These are phyloP conservation scores for Paratrypauchen microcephalus DNA, from an alignment of 2,797 vertebrate species.

Conservation along the genomic window DNA sequence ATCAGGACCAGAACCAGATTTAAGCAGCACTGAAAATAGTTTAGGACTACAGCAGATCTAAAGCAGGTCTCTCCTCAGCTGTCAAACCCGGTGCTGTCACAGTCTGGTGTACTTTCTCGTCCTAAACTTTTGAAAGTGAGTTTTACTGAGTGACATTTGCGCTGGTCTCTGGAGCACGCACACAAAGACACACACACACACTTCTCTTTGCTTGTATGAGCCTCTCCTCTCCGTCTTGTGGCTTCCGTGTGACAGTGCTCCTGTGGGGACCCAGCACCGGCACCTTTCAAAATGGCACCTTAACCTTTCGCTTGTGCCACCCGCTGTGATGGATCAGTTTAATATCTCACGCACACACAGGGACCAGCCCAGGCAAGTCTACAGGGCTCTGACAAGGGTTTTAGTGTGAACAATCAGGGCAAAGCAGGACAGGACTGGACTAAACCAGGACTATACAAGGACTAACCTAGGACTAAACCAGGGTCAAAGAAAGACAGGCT, in stretches of 20 bases:
- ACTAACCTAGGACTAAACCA: conserved; percentile 1
- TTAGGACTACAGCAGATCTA: background rate
- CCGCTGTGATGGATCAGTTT: conserved; percentile 51
- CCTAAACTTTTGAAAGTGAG: background rate
- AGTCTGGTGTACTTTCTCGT: background rate
- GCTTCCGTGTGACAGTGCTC: conserved; percentile 20
- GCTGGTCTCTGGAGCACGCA: background rate
- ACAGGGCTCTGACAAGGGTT: too few relatives aligned
- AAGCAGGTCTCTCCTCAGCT: background rate
- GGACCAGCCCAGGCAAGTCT: background rate
- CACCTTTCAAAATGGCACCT: conserved; percentile 37
- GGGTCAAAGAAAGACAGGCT: too few relatives aligned
- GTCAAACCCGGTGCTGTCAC: background rate
- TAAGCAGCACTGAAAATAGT: background rate
- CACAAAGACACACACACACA: background rate
- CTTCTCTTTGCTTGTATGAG: conserved; percentile 1
- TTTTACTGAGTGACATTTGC: background rate
- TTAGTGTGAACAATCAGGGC: background rate
- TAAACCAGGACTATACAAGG: background rate
- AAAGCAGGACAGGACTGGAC: too few relatives aligned
- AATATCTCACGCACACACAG: conserved; percentile 32
- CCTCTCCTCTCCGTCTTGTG: conserved; percentile 9
- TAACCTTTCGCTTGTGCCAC: conserved; percentile 43
- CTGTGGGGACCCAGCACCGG: conserved; percentile 6
- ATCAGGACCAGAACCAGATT: background rate